Base-by-base conservation (phyloP, 2,888 invertebrate genomes). In the Plagodis dolabraria region DNA sequence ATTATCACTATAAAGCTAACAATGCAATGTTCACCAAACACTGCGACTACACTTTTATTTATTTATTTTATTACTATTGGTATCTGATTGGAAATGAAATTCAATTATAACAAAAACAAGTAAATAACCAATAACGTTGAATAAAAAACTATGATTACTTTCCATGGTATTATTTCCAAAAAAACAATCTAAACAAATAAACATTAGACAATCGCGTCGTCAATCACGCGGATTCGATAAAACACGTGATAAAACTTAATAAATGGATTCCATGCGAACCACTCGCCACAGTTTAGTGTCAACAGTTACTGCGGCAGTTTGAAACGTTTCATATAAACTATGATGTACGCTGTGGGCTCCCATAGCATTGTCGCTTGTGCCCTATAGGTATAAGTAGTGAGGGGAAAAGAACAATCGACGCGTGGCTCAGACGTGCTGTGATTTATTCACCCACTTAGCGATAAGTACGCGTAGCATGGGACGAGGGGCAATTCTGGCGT, bases 381-480 rank as follows among this genome's bases (percentile, higher is more conserved):
- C 7, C 12, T 7, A 36, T 35, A 10, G 46, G 46, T 0, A 46
- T 11, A 44, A 2, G 5, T 34, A 55, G 42, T 47, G 47, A 46
- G 12, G 53, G 63, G 56, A 47, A 47, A 50, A 56, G 50, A 61
- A 67, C 67, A 67, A 63, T 65, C 63, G 65, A 61, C 65, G 65
- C 67, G 63, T 65, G 67, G 38, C 53, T 47, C 57, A 47, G 67
- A 67, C 67, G 56, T 48, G 8, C 46, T 40, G 52, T 65, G 67
- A 67, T 67, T 67, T 65, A 67, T 67, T 62, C 44, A 55, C 57
- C 60, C 67, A 67, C 67, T 65, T 67, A 65, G 62, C 63, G 67
- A 61, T 64, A 61, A 60, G 54, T 54, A 53, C 53, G 51, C 45
- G 46, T 11, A 42, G 11, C 38, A 22, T 48, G 54, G 10, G 52